Conservation (phyloP, 2,888 invertebrate genomes). For the Dorcus hopei region DNA sequence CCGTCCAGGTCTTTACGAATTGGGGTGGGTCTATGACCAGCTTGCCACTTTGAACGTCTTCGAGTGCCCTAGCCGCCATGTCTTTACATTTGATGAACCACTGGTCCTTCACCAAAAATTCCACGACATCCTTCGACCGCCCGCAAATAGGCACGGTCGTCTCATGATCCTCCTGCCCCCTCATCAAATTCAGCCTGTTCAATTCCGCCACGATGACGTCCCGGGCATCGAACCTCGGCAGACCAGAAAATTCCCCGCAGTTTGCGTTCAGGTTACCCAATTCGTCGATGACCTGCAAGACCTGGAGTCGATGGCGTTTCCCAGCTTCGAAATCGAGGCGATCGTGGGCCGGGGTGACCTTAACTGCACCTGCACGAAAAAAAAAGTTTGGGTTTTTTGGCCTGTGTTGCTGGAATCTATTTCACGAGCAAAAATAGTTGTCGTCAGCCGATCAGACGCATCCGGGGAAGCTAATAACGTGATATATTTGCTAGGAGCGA, state of each 20-base stretch:
- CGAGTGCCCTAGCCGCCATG: constrained; percentile 84
- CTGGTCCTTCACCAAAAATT: constrained; percentile 93
- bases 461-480: too few species aligned
- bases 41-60: constrained; percentile 75
- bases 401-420: too few species aligned
- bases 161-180: constrained; percentile 69
- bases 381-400: too few species aligned
- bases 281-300: constrained; percentile 87
- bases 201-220: constrained; percentile 75
- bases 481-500: too few species aligned
- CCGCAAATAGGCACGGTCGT: constrained; percentile 97
- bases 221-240: constrained; percentile 89
- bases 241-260: constrained; percentile 73
- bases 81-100: constrained; percentile 92
- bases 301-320: constrained; percentile 80
- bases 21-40: constrained; percentile 81
- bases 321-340: constrained; percentile 96
- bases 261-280: constrained; percentile 80
- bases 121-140: constrained; percentile 95
- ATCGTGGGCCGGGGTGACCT: constrained; percentile 98
- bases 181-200: constrained; percentile 57
- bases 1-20: constrained; percentile 90
- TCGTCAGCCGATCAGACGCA: too few species aligned
- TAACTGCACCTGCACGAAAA: constrained; percentile 77
- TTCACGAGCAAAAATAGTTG: too few species aligned